Conservation (phyloP, 2,888 invertebrate species). For the Sinhomidia bicolor region DNA sequence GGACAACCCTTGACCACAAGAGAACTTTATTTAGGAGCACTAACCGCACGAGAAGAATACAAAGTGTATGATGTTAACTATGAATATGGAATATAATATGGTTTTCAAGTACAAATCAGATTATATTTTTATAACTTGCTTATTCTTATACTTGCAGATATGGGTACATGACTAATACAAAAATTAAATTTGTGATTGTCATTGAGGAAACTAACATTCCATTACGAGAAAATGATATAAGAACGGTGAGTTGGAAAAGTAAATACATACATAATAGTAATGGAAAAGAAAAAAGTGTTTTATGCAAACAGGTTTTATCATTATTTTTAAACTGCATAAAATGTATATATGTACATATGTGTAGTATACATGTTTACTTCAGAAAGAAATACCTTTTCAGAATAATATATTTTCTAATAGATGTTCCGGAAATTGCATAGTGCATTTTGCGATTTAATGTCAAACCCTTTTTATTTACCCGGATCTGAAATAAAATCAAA, state of each 20-base stretch:
- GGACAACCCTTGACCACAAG: slow-evolving; percentile 86
- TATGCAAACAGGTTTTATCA: too few relatives aligned
- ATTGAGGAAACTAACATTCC: slow-evolving; percentile 94
- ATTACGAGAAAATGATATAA: slow-evolving; percentile 95
- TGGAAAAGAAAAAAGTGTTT: too few relatives aligned
- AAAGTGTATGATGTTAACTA: slow-evolving; percentile 94
- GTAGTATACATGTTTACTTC: too few relatives aligned
- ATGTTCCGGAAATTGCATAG: slow-evolving; percentile 95
- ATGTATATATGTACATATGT: too few relatives aligned
- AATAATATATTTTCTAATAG: slow-evolving; percentile 83
- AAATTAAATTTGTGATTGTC: slow-evolving; percentile 96
- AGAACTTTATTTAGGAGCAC: slow-evolving; percentile 94
- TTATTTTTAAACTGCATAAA: too few relatives aligned
- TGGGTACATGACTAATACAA: slow-evolving; percentile 98
- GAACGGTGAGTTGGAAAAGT: slow-evolving; percentile 88
- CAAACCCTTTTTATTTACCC: slow-evolving; percentile 98
- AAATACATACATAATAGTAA: too few relatives aligned
- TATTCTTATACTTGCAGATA: slow-evolving; percentile 84
- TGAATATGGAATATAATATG: too few relatives aligned
- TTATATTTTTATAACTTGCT: not conserved
- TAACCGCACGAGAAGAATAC: slow-evolving; percentile 97
- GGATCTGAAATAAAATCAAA: slow-evolving; percentile 93
- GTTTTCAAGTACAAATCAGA: too few relatives aligned
- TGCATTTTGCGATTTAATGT: slow-evolving; percentile 96
- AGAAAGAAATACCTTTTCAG: too few relatives aligned